A percentile compares a stretch with the other conserved stretches of the same genome.
These are phyloP conservation scores for Crotalus horridus DNA, from an alignment of 2,113 vertebrate genomes.

Conservation along the genomic window DNA sequence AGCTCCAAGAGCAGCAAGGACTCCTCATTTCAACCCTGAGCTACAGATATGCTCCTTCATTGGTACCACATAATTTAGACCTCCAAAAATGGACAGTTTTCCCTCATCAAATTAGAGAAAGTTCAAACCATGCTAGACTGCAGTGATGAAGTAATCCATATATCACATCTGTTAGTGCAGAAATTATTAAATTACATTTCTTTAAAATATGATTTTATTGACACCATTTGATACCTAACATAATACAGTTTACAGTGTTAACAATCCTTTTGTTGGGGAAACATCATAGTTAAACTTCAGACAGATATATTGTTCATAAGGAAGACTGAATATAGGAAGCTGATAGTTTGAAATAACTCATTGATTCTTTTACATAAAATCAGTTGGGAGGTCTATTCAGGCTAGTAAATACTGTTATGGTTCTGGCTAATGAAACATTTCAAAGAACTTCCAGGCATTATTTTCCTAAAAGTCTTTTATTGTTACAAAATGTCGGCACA, in stretches of 20 bases:
- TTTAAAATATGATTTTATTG: not conserved
- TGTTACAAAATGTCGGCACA: too few species aligned
- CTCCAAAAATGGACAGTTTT: not conserved
- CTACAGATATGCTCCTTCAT: too few species aligned
- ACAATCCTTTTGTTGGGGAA: not conserved
- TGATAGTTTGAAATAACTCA: not conserved
- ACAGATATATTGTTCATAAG: not conserved
- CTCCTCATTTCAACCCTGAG: too few species aligned
- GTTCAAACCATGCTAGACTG: not conserved
- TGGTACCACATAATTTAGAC: not conserved
- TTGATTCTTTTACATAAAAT: not conserved
- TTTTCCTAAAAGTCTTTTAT: too few species aligned
- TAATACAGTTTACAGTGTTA: not conserved
- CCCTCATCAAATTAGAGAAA: not conserved
- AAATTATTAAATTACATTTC: not conserved
- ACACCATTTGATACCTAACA: not conserved
- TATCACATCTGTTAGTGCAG: not conserved
- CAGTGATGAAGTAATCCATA: not conserved
- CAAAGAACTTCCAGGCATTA: too few species aligned
- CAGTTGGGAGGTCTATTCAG: not conserved
- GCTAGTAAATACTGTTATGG: not conserved
- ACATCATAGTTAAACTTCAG: not conserved
- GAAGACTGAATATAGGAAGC: not conserved
- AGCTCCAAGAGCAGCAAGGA: too few species aligned
- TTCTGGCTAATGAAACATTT: too few species aligned